Percentiles rank a stretch among this genome's conserved stretches.
Conservation (phyloP, 1,140 invertebrate genomes). For the Periplaneta americana region DNA sequence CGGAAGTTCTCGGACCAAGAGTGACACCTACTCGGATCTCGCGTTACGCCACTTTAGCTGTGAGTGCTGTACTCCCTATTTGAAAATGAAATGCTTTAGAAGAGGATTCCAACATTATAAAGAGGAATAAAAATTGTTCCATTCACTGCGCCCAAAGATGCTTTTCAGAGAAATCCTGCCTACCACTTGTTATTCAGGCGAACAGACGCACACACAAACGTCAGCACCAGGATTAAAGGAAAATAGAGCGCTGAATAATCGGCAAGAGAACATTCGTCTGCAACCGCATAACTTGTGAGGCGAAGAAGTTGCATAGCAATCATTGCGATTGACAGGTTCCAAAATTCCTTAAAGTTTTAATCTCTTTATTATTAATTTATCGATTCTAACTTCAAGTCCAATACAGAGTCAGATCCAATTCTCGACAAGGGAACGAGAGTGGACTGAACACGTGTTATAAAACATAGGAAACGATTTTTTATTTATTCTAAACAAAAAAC, state of each 20-base stretch:
- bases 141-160: background rate
- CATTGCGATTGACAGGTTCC: background rate
- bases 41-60: too few species aligned
- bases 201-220: background rate
- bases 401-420: too few species aligned
- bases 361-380: too few species aligned
- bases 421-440: too few species aligned
- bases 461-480: too few species aligned
- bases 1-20: too few species aligned
- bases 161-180: background rate
- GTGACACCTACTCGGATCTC: too few species aligned
- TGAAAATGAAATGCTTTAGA: conserved; percentile 7
- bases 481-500: too few species aligned
- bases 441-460: too few species aligned
- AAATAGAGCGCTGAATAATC: background rate
- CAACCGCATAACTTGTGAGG: background rate
- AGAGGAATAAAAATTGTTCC: background rate
- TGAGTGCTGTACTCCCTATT: too few species aligned
- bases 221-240: background rate
- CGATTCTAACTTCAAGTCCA: too few species aligned
- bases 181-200: background rate
- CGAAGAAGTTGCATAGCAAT: background rate
- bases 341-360: too few species aligned
- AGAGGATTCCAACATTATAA: background rate
- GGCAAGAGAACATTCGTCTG: background rate